Evolutionary conservation across 2,797 vertebrate genomes (phyloP).

Genomic region (Lindbergichthys nudifrons): DNA sequence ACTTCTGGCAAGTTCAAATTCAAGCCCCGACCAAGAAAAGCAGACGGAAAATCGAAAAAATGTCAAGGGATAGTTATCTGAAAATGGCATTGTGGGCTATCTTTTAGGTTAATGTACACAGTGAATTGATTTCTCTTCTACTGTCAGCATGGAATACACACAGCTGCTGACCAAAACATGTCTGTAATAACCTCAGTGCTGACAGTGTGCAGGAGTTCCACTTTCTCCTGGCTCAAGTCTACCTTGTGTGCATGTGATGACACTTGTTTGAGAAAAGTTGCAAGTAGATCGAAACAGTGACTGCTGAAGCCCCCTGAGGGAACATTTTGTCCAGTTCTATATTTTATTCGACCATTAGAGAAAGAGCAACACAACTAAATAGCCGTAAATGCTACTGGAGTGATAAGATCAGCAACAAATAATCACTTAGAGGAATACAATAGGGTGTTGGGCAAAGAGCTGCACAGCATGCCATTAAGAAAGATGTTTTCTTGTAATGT

Average conservation of each 20-base stretch:
- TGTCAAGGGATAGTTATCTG: background rate
- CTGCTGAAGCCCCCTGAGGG: background rate
- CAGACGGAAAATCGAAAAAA: background rate
- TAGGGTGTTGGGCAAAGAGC: background rate
- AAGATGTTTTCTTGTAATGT: too few relatives aligned
- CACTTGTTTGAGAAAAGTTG: background rate
- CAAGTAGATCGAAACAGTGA: constrained; percentile 9
- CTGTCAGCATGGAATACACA: background rate
- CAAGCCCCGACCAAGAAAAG: constrained; percentile 7
- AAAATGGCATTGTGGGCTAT: background rate
- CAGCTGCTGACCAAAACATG: background rate
- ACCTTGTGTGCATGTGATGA: background rate
- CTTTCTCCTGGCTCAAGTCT: background rate
- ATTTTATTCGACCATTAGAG: background rate
- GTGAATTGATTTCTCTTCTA: background rate
- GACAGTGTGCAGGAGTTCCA: background rate
- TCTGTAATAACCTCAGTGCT: background rate
- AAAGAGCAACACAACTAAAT: background rate
- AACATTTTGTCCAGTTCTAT: background rate
- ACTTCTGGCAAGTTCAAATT: constrained; percentile 13
- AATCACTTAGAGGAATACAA: background rate
- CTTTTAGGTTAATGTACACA: background rate
- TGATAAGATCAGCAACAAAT: background rate
- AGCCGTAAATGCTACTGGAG: background rate
- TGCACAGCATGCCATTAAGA: background rate